phyloP scores from a whole-genome alignment of 2,888 invertebrate species.

The Palloptera scutellata region DNA sequence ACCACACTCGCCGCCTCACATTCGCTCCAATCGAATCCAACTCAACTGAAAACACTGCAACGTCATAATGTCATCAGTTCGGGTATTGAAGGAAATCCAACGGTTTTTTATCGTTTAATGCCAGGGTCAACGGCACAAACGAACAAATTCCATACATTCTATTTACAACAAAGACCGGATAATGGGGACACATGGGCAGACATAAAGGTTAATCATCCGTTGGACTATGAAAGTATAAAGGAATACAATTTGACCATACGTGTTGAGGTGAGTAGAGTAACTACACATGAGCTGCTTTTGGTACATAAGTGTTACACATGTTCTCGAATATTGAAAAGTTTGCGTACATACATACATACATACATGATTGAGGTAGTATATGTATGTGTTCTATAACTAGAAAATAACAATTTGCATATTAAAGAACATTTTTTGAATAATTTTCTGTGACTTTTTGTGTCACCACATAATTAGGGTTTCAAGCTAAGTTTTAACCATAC shows the following conservation, averaged over 20 bases:
- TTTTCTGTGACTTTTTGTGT: slow-evolving; percentile 33
- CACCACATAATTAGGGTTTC: no score
- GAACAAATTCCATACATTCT: slow-evolving; percentile 94
- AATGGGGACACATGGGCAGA: slow-evolving; percentile 95
- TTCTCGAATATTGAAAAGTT: neutral
- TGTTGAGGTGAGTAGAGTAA: slow-evolving; percentile 79
- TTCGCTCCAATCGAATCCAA: neutral
- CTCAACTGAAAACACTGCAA: slow-evolving; percentile 36
- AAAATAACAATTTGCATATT: neutral
- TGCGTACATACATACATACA: neutral
- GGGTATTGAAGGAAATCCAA: slow-evolving; percentile 95
- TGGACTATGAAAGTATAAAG: slow-evolving; percentile 94
- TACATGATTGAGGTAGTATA: neutral
- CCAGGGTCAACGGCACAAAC: slow-evolving; percentile 95
- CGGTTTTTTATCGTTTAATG: slow-evolving; percentile 94
- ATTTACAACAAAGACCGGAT: slow-evolving; percentile 91
- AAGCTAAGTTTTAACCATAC: no score
- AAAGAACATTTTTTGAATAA: slow-evolving; percentile 39
- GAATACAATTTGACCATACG: slow-evolving; percentile 95
- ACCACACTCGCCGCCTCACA: no score
- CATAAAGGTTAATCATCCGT: slow-evolving; percentile 93
- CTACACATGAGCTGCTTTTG: neutral
- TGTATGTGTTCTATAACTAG: no score
- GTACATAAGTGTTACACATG: no score
- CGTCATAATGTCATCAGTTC: slow-evolving; percentile 69